Base-by-base conservation (phyloP, 2,113 vertebrate genomes). In the Thryonomys swinderianus region DNA sequence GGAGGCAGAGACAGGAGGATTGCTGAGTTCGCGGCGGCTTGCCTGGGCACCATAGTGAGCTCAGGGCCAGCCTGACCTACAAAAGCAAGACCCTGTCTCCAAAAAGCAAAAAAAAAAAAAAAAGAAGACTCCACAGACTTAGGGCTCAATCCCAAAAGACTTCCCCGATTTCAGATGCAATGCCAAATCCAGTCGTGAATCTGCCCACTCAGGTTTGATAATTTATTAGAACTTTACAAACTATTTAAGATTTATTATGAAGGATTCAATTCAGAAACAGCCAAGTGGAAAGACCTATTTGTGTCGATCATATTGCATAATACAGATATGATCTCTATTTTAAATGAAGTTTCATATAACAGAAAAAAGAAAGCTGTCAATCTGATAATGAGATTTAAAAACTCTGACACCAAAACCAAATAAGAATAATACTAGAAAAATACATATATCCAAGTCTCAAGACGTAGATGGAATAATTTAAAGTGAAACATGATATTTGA, bases 401-500 rank as follows among this genome's bases (percentile, higher is more conserved):
- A n/a, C 12, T 48, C 37, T 13, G 9, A 42, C 86, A 81, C 25
- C 57, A 71, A 71, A 95, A 64, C 37, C 21, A 51, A 30, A 32
- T 23, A 62, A 86, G 40, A 87, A 66, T 9, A 76, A 13, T 34
- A 20, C 5, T 45, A 45, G 25, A 67, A 86, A 76, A 90, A 53
- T 84, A 53, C 14, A 1, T 45, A 4, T 90, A 87, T 10, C 34
- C 18, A 20, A 88, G 71, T 93, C 18, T 84, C 32, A 79, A 32
- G 87, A 34, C 8, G 85, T 30, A 89, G 45, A 71, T 76, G 18
- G 25, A 80, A 84, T 32, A 64, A 53, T n/a, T 90, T 37, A 25
- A 86, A 94, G 62, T 84, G 92, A 89, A 92, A 78, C 78, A 73
- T 59, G 23, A 90, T 71, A 90, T 93, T 71, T 45, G 14, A 27